Evolutionary conservation across 2,888 invertebrate genomes (phyloP).

Genomic region (Pogonocherus hispidulus): DNA sequence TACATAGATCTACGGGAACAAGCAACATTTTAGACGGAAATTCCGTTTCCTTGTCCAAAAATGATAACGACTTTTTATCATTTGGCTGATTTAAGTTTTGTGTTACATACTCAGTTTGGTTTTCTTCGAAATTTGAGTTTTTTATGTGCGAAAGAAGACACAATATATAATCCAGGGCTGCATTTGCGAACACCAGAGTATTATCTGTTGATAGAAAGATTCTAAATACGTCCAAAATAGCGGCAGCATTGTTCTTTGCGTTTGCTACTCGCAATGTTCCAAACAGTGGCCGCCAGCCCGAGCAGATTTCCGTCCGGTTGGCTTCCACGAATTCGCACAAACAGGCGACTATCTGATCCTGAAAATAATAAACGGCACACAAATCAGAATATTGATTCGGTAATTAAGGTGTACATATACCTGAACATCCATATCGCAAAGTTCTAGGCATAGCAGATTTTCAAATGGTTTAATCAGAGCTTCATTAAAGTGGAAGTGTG

Average conservation of each 20-base stretch:
- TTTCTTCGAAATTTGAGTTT: constrained; percentile 73
- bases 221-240: constrained; percentile 91
- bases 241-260: constrained; percentile 76
- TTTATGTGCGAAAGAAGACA: constrained; percentile 86
- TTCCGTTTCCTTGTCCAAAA: constrained; percentile 61
- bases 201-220: constrained; percentile 95
- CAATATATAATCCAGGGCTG: constrained; percentile 92
- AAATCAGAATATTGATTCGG: too few relatives aligned
- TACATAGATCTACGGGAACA: constrained; percentile 73
- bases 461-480: constrained; percentile 95
- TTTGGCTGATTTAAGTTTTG: constrained; percentile 51
- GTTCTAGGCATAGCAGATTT: constrained; percentile 91
- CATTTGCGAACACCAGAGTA: constrained; percentile 93
- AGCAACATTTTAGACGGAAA: constrained; percentile 55
- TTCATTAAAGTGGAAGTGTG: constrained; percentile 96
- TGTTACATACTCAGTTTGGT: constrained; percentile 30
- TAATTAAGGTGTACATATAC: constrained; percentile 39
- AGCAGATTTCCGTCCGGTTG: constrained; percentile 91
- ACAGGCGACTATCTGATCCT: constrained; percentile 91
- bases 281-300: constrained; percentile 96
- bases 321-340: constrained; percentile 97
- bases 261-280: constrained; percentile 92
- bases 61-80: constrained; percentile 52
- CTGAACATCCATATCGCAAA: constrained; percentile 94
- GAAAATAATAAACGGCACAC: constrained; percentile 34